Percentiles rank a stretch among this genome's conserved stretches.
Conservation (phyloP, 2,888 invertebrate genomes). For the Rhagonycha fulva region DNA sequence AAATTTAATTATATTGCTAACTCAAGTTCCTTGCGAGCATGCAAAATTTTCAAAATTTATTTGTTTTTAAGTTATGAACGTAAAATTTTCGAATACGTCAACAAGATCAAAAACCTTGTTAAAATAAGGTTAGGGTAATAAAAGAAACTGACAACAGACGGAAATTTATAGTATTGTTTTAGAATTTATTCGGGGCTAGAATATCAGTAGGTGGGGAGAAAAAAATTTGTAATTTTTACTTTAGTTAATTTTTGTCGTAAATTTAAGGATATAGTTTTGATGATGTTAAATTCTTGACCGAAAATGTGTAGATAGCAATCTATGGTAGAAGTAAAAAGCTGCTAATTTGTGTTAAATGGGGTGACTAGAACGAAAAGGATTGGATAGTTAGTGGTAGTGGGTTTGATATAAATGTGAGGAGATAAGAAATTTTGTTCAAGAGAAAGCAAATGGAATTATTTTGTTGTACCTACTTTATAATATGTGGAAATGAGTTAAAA, state of each 20-base stretch:
- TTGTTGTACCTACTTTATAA: background rate
- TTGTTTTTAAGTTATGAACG: no score
- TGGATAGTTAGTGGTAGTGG: background rate
- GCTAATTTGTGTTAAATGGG: background rate
- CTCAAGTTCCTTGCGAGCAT: background rate
- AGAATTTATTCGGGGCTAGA: background rate
- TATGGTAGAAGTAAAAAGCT: background rate
- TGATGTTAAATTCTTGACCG: background rate
- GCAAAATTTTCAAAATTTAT: background rate
- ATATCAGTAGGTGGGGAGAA: no score
- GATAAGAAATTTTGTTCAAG: background rate
- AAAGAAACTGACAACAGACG: background rate
- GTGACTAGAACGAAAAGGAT: background rate
- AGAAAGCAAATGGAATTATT: background rate
- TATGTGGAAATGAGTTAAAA: background rate
- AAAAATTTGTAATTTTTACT: background rate
- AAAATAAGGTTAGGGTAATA: background rate
- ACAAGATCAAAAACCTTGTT: no score
- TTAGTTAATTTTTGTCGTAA: background rate
- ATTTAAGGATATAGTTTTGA: background rate
- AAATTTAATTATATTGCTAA: background rate
- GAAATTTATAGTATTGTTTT: background rate
- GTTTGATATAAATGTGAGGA: background rate
- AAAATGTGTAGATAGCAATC: background rate
- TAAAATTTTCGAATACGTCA: no score